These are phyloP conservation scores for Lasioglossum zephyrum DNA, from an alignment of 2,888 invertebrate species.

Conservation along the genomic window DNA sequence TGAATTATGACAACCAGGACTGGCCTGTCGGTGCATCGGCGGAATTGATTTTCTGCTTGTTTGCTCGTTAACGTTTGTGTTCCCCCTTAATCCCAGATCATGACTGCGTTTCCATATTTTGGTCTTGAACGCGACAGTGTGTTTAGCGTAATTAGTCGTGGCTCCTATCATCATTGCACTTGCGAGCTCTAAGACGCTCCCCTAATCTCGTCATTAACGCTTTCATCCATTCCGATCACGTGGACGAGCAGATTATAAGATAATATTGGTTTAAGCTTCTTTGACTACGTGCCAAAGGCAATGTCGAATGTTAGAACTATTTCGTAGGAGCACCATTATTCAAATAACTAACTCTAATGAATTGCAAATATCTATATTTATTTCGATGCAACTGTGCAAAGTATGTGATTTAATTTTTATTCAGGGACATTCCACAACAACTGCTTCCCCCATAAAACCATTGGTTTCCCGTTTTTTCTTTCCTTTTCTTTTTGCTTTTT, in stretches of 20 bases:
- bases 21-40: conserved; percentile 1
- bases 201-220: background rate
- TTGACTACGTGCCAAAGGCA: background rate
- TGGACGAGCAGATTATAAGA: background rate
- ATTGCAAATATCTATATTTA: background rate
- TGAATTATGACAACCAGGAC: conserved; percentile 41
- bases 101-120: background rate
- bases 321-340: background rate
- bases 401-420: too few relatives aligned
- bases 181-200: background rate
- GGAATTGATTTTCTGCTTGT: conserved; percentile 42
- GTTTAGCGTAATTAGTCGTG: conserved; percentile 1
- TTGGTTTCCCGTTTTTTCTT: too few relatives aligned
- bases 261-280: background rate
- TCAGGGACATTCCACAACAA: too few relatives aligned
- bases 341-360: background rate
- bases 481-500: too few relatives aligned
- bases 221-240: too few relatives aligned
- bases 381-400: too few relatives aligned
- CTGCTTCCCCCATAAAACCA: too few relatives aligned
- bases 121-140: background rate
- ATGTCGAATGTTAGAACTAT: background rate
- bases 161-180: background rate
- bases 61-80: conserved; percentile 24
- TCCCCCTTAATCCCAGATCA: conserved; percentile 22